Base-by-base conservation (phyloP, 2,888 invertebrate species). In the Protodeltote pygarga region DNA sequence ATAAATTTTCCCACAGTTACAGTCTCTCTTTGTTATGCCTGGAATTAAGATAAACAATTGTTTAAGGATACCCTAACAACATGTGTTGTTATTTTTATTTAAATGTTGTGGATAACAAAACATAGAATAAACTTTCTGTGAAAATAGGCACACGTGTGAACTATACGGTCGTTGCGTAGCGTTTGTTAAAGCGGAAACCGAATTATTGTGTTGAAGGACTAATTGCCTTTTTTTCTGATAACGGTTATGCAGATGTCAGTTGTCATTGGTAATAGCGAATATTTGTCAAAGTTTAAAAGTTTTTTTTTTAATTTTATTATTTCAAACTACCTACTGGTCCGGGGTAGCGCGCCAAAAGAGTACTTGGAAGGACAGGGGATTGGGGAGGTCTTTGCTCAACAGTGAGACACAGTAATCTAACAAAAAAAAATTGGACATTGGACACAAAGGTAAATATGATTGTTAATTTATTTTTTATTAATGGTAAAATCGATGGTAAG, bases 31-130 rank as follows among this genome's bases (percentile, higher is more conserved):
- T 78, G 84, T 83, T 85, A 80, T 79, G 71, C 54, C 71, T 73
- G 74, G 75, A 75, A 72, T 71, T 76, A 75, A 77, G 61, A 71
- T 72, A 85, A 87, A 87, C 81, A 83, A 76, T 76, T 78, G n/a
- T 77, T 78, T 70, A 72, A 76, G 77, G 72, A 76, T 70, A 67
- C 62, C 62, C 62, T 48, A 54, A 65, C 60, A 60, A 71, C 83
- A 84, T 78, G 75, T 84, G 83, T 73, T 79, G 81, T 81, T 83
- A 77, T 83, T 82, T 79, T 73, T 77, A 75, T 74, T 71, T 64
- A 66, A 79, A 81, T 73, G 77, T 75, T 71, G 66, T 65, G 63
- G 58, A 67, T 71, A 79, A 79, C 74, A 71, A 75, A 77, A 79
- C 74, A 72, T 70, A 67, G 66, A 77, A 75, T 77, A 75, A 80